phyloP scores from a whole-genome alignment of 2,797 vertebrate species.

The Bradypus variegatus region DNA sequence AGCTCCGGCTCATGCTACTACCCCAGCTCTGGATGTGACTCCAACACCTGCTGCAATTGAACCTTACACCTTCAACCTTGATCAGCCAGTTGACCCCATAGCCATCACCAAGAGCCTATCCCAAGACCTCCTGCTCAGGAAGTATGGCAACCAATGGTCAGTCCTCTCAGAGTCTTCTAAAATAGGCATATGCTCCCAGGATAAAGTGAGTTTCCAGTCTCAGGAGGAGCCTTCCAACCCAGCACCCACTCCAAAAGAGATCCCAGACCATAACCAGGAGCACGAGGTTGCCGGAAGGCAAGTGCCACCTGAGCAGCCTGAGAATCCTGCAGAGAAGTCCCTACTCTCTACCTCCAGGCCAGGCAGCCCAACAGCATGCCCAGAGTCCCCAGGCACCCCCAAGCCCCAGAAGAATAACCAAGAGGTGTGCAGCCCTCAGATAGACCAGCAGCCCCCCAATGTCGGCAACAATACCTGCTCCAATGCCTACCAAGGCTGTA shows the following conservation, averaged over 20 bases:
- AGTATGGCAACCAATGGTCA: background rate
- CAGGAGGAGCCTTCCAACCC: background rate
- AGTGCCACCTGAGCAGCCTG: background rate
- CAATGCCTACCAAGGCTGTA: background rate
- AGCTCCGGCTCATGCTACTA: background rate
- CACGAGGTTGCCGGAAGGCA: background rate
- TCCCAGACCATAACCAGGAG: background rate
- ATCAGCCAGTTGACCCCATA: background rate
- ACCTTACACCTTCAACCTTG: background rate
- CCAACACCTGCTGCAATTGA: background rate
- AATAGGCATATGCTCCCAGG: background rate
- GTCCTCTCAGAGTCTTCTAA: background rate
- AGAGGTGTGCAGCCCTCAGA: background rate
- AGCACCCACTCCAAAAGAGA: background rate
- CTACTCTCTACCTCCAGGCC: background rate
- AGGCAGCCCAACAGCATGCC: background rate
- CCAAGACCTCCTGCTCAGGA: slow-evolving; percentile 4
- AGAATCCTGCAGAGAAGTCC: background rate
- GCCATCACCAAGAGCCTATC: background rate
- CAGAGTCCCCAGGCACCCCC: background rate
- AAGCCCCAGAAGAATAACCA: background rate
- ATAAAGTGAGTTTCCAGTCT: background rate
- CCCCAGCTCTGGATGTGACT: background rate
- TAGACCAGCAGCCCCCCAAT: background rate
- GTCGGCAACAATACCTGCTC: background rate